Percentiles rank a stretch among this genome's conserved stretches.
Conservation (phyloP, 2,113 vertebrate genomes). For the Athene noctua region DNA sequence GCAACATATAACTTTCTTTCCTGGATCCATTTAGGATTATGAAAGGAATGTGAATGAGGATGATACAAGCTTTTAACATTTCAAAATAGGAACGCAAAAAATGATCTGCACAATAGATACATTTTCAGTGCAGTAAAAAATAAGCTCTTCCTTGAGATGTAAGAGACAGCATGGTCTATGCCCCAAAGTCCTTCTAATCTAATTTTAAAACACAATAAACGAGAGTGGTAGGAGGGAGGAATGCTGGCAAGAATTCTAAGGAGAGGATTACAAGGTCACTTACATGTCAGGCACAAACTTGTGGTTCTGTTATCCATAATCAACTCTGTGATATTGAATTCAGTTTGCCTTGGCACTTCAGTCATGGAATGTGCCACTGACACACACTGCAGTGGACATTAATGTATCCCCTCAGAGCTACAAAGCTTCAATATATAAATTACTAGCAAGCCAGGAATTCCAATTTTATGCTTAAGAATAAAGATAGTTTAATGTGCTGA, state of each 20-base stretch:
- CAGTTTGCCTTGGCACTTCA: constrained; percentile 4
- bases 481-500: not conserved
- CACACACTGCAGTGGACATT: not conserved
- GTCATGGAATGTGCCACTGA: not conserved
- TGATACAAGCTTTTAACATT: not conserved
- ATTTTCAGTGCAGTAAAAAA: not conserved
- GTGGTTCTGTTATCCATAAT: constrained; percentile 41
- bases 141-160: not conserved
- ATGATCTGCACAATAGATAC: not conserved
- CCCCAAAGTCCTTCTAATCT: constrained; percentile 19
- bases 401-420: not conserved
- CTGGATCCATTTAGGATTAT: not conserved
- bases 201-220: constrained; percentile 54
- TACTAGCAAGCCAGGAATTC: not conserved
- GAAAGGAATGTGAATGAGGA: not conserved
- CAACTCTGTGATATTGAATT: constrained; percentile 40
- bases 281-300: constrained; percentile 37
- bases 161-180: constrained; percentile 6
- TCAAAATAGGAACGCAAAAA: not conserved
- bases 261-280: constrained; percentile 54
- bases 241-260: constrained; percentile 42
- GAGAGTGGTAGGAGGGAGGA: not conserved
- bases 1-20: not conserved
- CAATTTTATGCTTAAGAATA: constrained; percentile 18
- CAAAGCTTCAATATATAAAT: constrained; percentile 8